These are phyloP conservation scores for Trichonephila clavata DNA, from an alignment of 1,140 invertebrate genomes.

Conservation along the genomic window DNA sequence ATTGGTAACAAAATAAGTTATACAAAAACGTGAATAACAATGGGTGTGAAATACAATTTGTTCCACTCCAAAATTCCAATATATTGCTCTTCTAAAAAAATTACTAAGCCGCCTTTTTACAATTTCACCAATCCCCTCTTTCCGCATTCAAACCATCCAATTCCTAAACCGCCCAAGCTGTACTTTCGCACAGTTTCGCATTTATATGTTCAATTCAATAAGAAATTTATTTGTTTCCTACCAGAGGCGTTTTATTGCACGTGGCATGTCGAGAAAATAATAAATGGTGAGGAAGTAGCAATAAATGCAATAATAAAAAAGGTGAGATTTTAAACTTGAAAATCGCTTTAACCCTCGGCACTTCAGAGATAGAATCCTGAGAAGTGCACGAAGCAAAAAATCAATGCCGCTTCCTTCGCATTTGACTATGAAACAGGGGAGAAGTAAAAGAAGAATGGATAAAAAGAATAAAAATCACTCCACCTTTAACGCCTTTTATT, in stretches of 20 bases:
- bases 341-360: conserved; percentile 66
- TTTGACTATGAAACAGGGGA: not conserved
- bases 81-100: conserved; percentile 39
- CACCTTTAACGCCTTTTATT: conserved; percentile 61
- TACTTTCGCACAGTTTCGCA: not conserved
- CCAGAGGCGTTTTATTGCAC: conserved; percentile 50
- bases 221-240: conserved; percentile 26
- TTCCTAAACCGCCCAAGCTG: not conserved
- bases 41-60: not conserved
- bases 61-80: conserved; percentile 21
- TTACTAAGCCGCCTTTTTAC: not conserved
- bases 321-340: conserved; percentile 60
- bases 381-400: conserved; percentile 27
- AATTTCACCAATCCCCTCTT: not conserved
- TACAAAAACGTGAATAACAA: not conserved
- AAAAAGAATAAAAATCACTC: conserved; percentile 16
- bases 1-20: not conserved
- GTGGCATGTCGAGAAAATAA: conserved; percentile 54
- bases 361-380: conserved; percentile 14
- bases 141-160: not conserved
- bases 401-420: conserved; percentile 23
- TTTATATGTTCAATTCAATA: conserved; percentile 37
- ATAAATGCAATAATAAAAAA: conserved; percentile 36
- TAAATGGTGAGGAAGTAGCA: conserved; percentile 40
- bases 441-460: not conserved